Percentiles rank a stretch among this genome's conserved stretches.
phyloP scores from a whole-genome alignment of 2,888 invertebrate genomes.

The Salpingus planirostris region DNA sequence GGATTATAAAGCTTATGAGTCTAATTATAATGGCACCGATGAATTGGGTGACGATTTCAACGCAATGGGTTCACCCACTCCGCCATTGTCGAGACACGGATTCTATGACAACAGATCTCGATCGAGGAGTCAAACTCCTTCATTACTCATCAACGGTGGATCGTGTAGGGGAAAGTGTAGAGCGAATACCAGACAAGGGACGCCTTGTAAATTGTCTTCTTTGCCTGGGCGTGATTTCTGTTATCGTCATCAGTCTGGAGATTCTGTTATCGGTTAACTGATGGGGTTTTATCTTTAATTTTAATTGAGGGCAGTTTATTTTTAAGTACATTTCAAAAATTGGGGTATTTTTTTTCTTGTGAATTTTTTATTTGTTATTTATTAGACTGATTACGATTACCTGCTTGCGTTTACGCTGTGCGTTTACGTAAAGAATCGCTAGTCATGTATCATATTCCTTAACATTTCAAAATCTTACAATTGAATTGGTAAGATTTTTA shows the following conservation, averaged over 20 bases:
- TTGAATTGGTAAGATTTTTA: too few species aligned
- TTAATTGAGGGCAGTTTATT: neutral
- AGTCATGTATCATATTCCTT: too few species aligned
- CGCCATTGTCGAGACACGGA: conserved; percentile 31
- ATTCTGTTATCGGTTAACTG: conserved; percentile 33
- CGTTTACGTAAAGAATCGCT: too few species aligned
- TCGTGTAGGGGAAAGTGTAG: conserved; percentile 27
- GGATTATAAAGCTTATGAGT: neutral
- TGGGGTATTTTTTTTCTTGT: neutral
- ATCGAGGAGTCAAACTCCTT: conserved; percentile 36
- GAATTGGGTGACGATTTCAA: conserved; percentile 12
- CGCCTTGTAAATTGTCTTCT: conserved; percentile 34
- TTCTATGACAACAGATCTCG: conserved; percentile 26
- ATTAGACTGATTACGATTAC: too few species aligned
- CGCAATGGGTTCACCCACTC: conserved; percentile 26
- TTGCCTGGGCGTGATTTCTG: conserved; percentile 36
- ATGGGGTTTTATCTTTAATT: too few species aligned
- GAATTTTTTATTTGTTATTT: neutral
- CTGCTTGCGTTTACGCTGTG: too few species aligned
- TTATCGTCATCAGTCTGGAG: conserved; percentile 36
- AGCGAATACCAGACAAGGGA: conserved; percentile 36
- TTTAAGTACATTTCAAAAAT: neutral
- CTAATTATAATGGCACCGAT: conserved; percentile 1
- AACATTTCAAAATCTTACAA: too few species aligned
- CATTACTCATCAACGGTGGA: conserved; percentile 23